Conservation (phyloP, 2,797 vertebrate genomes). For the Fratercula arctica region DNA sequence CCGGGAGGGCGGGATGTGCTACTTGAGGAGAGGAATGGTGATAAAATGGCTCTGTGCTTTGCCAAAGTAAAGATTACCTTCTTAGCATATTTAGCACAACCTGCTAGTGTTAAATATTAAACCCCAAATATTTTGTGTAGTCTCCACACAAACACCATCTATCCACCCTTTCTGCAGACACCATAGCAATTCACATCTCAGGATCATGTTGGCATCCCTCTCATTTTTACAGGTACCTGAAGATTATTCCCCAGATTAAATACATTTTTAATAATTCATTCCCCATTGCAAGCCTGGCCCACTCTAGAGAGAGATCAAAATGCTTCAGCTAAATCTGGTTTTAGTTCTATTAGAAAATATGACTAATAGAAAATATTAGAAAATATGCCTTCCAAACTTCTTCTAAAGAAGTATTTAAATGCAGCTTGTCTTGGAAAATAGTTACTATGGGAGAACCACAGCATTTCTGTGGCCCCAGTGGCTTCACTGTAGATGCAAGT, state of each 20-base stretch:
- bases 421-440: not conserved
- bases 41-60: not conserved
- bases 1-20: fast-evolving
- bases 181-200: not conserved
- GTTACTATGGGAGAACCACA: not conserved
- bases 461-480: not conserved
- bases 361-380: not conserved
- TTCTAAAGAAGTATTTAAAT: not conserved
- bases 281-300: not conserved
- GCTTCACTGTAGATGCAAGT: not conserved
- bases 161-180: not conserved
- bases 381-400: not conserved
- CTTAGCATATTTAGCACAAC: not conserved
- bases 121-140: not conserved
- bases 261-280: not conserved
- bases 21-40: not conserved
- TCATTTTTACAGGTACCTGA: not conserved
- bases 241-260: not conserved
- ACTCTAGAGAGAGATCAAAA: not conserved
- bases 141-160: not conserved
- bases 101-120: not conserved
- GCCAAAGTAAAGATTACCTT: not conserved
- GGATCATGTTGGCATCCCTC: not conserved
- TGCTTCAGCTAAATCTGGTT: not conserved
- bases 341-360: not conserved